Evolutionary conservation across 2,797 vertebrate genomes (phyloP).

Genomic region (Rhynchotus rufescens): DNA sequence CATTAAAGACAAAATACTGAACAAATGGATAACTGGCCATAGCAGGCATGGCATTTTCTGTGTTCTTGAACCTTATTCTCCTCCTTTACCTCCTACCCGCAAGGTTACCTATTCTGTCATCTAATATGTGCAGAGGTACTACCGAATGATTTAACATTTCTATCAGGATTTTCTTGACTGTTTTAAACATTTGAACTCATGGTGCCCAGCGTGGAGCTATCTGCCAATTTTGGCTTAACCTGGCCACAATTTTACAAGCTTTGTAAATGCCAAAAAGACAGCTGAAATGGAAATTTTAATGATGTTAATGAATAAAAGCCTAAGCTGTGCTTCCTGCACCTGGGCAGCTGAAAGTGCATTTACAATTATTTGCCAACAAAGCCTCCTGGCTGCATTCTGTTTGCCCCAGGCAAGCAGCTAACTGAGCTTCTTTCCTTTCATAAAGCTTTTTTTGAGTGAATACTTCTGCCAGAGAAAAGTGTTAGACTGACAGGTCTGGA

Average conservation of each 20-base stretch:
- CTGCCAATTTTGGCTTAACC: slow-evolving; percentile 63
- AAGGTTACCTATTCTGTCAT: slow-evolving; percentile 5
- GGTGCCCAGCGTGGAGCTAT: not conserved
- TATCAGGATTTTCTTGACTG: not conserved
- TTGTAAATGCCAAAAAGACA: slow-evolving; percentile 47
- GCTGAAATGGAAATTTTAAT: slow-evolving; percentile 73
- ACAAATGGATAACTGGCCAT: not conserved
- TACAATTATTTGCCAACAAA: slow-evolving; percentile 68
- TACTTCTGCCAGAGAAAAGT: slow-evolving; percentile 40
- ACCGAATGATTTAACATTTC: slow-evolving; percentile 41
- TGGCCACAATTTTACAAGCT: slow-evolving; percentile 40
- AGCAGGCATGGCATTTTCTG: not conserved
- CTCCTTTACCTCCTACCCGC: not conserved
- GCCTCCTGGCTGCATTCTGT: slow-evolving; percentile 54
- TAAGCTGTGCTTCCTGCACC: slow-evolving; percentile 61
- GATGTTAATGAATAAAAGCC: slow-evolving; percentile 70
- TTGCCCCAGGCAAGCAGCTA: slow-evolving; percentile 69
- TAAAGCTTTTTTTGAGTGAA: slow-evolving; percentile 60
- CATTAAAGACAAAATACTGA: slow-evolving; percentile 17
- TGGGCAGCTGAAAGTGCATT: slow-evolving; percentile 65
- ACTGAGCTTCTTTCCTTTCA: slow-evolving; percentile 56
- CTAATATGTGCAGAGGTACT: not conserved
- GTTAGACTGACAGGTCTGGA: slow-evolving; percentile 68
- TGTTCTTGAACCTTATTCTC: not conserved
- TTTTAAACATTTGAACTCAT: slow-evolving; percentile 48